Evolutionary conservation across 2,113 vertebrate species (phyloP).

Genomic region (Periophthalmodon schlosseri): DNA sequence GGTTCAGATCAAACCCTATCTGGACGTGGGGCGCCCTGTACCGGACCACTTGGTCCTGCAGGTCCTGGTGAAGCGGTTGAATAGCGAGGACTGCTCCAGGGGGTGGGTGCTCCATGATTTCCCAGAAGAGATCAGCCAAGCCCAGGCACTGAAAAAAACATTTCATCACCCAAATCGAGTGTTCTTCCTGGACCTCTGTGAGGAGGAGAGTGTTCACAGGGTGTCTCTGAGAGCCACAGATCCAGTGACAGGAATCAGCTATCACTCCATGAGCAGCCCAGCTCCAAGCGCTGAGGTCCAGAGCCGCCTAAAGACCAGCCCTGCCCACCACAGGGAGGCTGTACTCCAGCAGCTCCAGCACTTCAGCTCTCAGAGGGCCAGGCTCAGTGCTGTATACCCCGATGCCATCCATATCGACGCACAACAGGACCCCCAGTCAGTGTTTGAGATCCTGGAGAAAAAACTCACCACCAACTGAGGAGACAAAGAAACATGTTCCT

Average conservation of each 20-base stretch:
- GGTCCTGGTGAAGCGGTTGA: constrained; percentile 78
- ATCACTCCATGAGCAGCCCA: not conserved
- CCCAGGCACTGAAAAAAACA: constrained; percentile 29
- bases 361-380: not conserved
- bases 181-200: constrained; percentile 85
- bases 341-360: not conserved
- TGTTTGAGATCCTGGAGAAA: constrained; percentile 2
- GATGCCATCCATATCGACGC: not conserved
- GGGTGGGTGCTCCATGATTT: constrained; percentile 66
- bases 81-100: constrained; percentile 51
- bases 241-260: constrained; percentile 88
- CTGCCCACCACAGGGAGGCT: not conserved
- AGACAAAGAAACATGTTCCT: not conserved
- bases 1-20: constrained; percentile 78
- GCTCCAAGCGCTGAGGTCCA: constrained; percentile 1
- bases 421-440: not conserved
- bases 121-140: constrained; percentile 47
- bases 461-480: constrained; percentile 3
- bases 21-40: constrained; percentile 78
- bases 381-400: not conserved
- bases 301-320: not conserved
- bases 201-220: constrained; percentile 83
- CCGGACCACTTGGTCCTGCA: constrained; percentile 80
- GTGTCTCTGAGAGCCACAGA: constrained; percentile 82
- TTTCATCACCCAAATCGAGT: constrained; percentile 84